Conservation (phyloP, 2,888 invertebrate genomes). For the Eristalis tenax region DNA sequence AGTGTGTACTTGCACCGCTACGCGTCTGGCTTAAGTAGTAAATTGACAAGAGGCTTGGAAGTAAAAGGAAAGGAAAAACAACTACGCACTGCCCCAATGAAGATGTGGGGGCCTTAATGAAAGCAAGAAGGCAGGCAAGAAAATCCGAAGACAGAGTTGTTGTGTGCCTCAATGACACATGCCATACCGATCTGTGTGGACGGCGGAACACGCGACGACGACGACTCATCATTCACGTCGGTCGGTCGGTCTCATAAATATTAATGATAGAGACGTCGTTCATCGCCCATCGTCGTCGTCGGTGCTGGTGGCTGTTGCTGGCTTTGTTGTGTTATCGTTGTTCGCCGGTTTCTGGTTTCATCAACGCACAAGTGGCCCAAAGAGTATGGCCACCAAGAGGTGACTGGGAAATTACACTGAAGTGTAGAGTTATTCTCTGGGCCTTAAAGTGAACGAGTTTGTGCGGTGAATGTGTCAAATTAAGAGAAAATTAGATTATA, state of each 20-base stretch:
- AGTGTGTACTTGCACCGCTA: slow-evolving; percentile 59
- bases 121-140: slow-evolving; percentile 11
- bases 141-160: slow-evolving; percentile 18
- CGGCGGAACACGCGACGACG: slow-evolving; percentile 53
- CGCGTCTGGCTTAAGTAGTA: slow-evolving; percentile 53
- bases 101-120: neutral
- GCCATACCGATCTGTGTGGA: slow-evolving; percentile 50
- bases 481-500: slow-evolving; percentile 1
- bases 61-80: slow-evolving; percentile 12
- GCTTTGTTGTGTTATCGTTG: neutral
- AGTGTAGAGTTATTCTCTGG: neutral
- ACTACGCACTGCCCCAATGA: slow-evolving; percentile 15
- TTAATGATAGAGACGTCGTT: slow-evolving; percentile 57
- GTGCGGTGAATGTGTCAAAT: neutral
- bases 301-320: neutral
- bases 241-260: slow-evolving; percentile 60
- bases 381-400: neutral
- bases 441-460: neutral
- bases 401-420: neutral
- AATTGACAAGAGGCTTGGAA: slow-evolving; percentile 45
- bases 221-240: slow-evolving; percentile 58
- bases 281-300: slow-evolving; percentile 22
- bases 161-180: slow-evolving; percentile 63
- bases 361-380: neutral
- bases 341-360: neutral